Conservation (phyloP, 2,888 invertebrate species). For the Aphidius colemani region DNA sequence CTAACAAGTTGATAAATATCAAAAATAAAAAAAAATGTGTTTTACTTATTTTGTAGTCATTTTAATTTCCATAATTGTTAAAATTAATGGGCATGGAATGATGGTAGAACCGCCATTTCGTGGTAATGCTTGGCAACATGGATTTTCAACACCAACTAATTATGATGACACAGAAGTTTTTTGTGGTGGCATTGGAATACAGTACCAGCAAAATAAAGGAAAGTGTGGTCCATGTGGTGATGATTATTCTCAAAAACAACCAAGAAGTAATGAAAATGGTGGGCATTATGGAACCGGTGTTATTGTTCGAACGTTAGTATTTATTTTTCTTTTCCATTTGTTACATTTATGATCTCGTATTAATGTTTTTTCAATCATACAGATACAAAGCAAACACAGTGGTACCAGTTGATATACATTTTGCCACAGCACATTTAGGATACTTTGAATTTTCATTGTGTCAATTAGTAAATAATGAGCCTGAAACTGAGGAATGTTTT, state of each 20-base stretch:
- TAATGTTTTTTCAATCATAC: constrained; percentile 8
- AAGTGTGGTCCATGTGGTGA: constrained; percentile 67
- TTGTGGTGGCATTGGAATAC: constrained; percentile 63
- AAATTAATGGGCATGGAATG: constrained; percentile 62
- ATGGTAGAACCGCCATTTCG: constrained; percentile 63
- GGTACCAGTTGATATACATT: constrained; percentile 50
- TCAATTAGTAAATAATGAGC: constrained; percentile 56
- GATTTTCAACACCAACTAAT: constrained; percentile 60
- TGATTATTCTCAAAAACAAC: constrained; percentile 56
- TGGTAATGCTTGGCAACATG: constrained; percentile 64
- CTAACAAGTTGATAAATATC: too few species aligned
- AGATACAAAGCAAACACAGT: constrained; percentile 50
- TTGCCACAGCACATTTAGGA: constrained; percentile 63
- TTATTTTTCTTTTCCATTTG: constrained; percentile 24
- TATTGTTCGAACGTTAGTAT: constrained; percentile 57
- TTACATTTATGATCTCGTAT: background rate
- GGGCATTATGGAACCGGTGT: constrained; percentile 63
- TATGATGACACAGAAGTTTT: constrained; percentile 63
- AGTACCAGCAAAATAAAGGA: constrained; percentile 51
- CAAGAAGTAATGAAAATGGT: constrained; percentile 64
- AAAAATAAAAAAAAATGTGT: too few species aligned
- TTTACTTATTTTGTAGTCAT: too few species aligned
- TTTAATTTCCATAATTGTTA: constrained; percentile 14
- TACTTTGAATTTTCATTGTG: constrained; percentile 63
- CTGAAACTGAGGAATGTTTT: constrained; percentile 65